Percentiles rank a stretch among this genome's conserved stretches.
Conservation (phyloP, 2,888 invertebrate genomes). For the Carpatolechia fugitivella region DNA sequence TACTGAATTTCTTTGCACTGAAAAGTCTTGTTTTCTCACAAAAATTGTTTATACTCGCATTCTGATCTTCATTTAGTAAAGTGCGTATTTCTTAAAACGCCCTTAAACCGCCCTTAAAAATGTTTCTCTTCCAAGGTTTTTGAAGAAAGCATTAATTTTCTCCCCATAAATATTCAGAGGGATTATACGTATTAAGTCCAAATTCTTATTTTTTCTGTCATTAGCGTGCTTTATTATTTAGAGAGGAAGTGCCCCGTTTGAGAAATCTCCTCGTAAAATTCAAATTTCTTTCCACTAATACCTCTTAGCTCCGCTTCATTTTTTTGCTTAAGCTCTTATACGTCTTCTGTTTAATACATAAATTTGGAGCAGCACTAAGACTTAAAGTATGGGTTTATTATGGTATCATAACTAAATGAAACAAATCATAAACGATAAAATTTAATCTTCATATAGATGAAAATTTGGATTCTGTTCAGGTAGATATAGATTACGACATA, state of each 20-base stretch:
- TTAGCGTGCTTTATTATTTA: conserved; percentile 33
- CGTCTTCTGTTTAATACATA: not conserved
- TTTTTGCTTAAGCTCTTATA: conserved; percentile 12
- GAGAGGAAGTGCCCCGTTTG: conserved; percentile 21
- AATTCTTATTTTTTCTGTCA: conserved; percentile 29
- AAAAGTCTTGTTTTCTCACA: no score
- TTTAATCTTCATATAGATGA: no score
- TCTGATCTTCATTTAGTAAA: no score
- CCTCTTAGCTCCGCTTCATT: conserved; percentile 17
- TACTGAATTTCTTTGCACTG: no score
- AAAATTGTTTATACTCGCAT: no score
- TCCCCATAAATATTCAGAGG: conserved; percentile 29
- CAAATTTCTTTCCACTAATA: conserved; percentile 27
- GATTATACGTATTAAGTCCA: conserved; percentile 23
- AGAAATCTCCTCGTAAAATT: conserved; percentile 26
- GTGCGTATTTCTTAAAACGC: not conserved
- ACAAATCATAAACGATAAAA: no score
- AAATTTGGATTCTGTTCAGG: no score
- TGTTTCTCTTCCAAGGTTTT: not conserved
- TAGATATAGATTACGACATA: no score
- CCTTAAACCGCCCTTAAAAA: not conserved
- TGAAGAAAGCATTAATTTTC: conserved; percentile 21
- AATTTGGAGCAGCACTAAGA: not conserved
- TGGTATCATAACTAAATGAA: no score
- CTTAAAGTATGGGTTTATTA: no score